Conservation (phyloP, 2,797 vertebrate genomes). For the Aeoliscus strigatus region DNA sequence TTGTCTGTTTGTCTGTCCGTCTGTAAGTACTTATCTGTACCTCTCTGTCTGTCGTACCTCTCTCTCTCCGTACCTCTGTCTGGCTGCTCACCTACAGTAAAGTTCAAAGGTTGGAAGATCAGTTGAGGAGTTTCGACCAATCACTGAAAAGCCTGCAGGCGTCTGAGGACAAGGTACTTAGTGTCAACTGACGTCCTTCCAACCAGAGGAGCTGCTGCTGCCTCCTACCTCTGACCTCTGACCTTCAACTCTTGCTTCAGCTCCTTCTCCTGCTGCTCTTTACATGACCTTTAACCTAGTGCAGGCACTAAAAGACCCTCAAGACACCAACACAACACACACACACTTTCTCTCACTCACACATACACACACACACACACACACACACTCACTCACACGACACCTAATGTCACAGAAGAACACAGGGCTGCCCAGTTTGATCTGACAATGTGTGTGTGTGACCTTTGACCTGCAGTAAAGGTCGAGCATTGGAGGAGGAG, state of each 20-base stretch:
- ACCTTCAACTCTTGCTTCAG: constrained; percentile 28
- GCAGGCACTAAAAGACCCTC: no score
- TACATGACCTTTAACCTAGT: no score
- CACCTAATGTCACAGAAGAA: no score
- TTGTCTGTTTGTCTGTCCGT: no score
- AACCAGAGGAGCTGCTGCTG: constrained; percentile 9
- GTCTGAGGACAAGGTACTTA: constrained; percentile 88
- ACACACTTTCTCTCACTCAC: no score
- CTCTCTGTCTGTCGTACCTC: no score
- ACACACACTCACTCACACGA: no score
- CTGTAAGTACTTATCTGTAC: no score
- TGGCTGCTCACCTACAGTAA: constrained; percentile 71
- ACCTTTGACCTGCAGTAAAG: constrained; percentile 85
- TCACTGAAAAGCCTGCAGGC: constrained; percentile 89
- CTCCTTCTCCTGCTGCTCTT: constrained; percentile 29
- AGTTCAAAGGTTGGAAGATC: constrained; percentile 83
- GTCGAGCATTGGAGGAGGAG: constrained; percentile 98
- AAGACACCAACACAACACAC: no score
- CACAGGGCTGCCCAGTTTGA: no score
- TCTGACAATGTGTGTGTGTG: constrained; percentile 32
- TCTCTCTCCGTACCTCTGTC: no score
- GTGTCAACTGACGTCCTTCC: constrained; percentile 34
- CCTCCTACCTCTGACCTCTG: constrained; percentile 35
- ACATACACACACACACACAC: no score
- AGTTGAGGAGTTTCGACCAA: constrained; percentile 88